Base-by-base conservation (phyloP, 2,113 vertebrate species). In the Corythaixoides concolor region DNA sequence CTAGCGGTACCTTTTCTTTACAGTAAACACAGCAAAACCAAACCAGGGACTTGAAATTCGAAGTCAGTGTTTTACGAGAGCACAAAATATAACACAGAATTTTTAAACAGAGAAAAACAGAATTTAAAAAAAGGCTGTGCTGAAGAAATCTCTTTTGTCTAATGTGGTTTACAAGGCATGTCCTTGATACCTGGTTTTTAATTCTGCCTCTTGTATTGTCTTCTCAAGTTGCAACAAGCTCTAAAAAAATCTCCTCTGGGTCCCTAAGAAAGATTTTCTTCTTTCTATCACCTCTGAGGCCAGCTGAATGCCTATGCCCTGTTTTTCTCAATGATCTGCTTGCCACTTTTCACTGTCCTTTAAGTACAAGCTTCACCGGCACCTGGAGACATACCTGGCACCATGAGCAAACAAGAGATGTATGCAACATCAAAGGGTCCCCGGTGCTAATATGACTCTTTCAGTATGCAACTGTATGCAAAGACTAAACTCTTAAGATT, bases 1-100 rank as follows among this genome's bases (percentile, higher is more conserved):
- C 62, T 73, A 80, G 24, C 41, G 58, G 10, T 23, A 92, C 28
- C 23, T 90, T 93, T 88, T 63, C 62, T 82, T 90, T 69, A 69
- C 23, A 58, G 67, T 62, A 69, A 85, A 58, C 58, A 83, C 6
- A 73, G 24, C 11, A 52, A 89, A 82, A 95, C 33, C 7, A 41
- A 14, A 81, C 50, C 8, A 45, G 2, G 35, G 23, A 2, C 23
- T 93, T 87, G 74, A 84, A 89, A 30, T 77, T 58, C 59, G 37
- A 27, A 27, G 4, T 33, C 13, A 9, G 21, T 76, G 26, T 33
- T 86, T 79, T 76, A 69, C 11, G 11, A 83, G 52, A n/a, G 12
- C 45, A 77, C 15, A 73, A 88, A 70, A 30, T 62, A 28, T 10
- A 80, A 50, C 12, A 64, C 11, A 64, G 19, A 73, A 33, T 58